These are phyloP conservation scores for Globodera rostochiensis DNA, from an alignment of 1,140 invertebrate species.

Conservation along the genomic window DNA sequence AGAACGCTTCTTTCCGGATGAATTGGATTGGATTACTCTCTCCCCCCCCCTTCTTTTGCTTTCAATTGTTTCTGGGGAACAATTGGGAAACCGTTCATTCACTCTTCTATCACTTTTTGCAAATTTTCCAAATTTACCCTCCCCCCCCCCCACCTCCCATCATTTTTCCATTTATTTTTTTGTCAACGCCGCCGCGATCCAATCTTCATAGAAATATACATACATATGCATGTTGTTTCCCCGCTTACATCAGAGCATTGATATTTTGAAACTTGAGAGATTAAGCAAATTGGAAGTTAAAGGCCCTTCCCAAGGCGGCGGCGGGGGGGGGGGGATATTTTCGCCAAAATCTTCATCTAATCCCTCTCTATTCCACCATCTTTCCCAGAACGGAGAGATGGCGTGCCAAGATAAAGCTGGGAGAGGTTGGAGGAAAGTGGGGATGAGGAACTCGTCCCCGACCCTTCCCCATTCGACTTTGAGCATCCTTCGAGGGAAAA, in stretches of 20 bases:
- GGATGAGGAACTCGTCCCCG: background rate
- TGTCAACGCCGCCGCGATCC: too few species aligned
- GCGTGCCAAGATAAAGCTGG: slow-evolving; percentile 15
- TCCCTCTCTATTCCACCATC: background rate
- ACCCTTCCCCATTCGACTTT: background rate
- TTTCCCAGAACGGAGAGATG: slow-evolving; percentile 10
- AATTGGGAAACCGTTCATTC: too few species aligned
- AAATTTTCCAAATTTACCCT: too few species aligned
- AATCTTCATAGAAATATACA: too few species aligned
- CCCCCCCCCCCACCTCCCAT: too few species aligned
- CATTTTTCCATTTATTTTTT: too few species aligned
- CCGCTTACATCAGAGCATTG: background rate
- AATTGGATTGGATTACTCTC: background rate
- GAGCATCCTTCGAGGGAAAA: background rate
- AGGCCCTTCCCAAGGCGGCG: background rate
- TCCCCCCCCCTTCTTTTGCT: background rate
- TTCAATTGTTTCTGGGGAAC: background rate
- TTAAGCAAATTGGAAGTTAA: slow-evolving; percentile 1
- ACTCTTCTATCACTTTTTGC: too few species aligned
- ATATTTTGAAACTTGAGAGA: background rate
- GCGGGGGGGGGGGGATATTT: background rate
- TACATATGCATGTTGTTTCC: too few species aligned
- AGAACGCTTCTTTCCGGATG: background rate
- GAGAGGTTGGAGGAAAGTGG: background rate
- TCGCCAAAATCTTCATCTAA: background rate